Base-by-base conservation (phyloP, 37 sponge, comb jelly and placozoan genomes). In the Crambe crambe region DNA sequence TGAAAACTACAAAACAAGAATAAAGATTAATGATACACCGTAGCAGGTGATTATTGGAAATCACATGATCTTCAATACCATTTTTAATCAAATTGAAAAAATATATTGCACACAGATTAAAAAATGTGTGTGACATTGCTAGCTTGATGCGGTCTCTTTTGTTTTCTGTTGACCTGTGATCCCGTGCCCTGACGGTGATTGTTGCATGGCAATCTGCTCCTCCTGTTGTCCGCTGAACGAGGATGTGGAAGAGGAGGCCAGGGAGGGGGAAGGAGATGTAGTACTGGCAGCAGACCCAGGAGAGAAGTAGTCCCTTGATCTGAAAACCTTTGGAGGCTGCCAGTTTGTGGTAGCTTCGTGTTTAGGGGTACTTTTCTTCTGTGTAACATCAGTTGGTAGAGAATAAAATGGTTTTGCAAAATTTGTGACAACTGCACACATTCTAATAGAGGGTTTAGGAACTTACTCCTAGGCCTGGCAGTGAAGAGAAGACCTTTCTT, bases 291-390 rank as follows among this genome's bases (percentile, higher is more conserved):
- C n/a, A 1, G 38, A 31, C 15, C 56, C 2, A 17, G 47, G 36
- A 27, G 74, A 10, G 56, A 88, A 88, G 58, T 82, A 72, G 3
- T 88, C 83, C 58, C 62, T 72, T 15, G 83, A 58, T 62, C 37
- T 60, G 57, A 88, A 88, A n/a, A 82, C 43, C 26, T 77, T 62
- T 32, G 88, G 88, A 26, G 83, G 77, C 8, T 76, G 77, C 88
- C 88, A 88, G 42, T 56, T 75, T n/a, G 84, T 56, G 0, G 76
- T 6, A 29, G 72, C 37, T 20, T 71, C 74, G 17, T 59, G 35
- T 43, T 76, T 77, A 34, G 22, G 23, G 27, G 42, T 27, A 68
- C 68, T 58, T 26, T 59, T 68, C 4, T 60, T 67, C 82, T 80
- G 65, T 0, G 26, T 68, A 68, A 37, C 4, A 68, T 68, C 5